phyloP scores from a whole-genome alignment of 2,113 vertebrate genomes.

The Phyllopteryx taeniolatus region DNA sequence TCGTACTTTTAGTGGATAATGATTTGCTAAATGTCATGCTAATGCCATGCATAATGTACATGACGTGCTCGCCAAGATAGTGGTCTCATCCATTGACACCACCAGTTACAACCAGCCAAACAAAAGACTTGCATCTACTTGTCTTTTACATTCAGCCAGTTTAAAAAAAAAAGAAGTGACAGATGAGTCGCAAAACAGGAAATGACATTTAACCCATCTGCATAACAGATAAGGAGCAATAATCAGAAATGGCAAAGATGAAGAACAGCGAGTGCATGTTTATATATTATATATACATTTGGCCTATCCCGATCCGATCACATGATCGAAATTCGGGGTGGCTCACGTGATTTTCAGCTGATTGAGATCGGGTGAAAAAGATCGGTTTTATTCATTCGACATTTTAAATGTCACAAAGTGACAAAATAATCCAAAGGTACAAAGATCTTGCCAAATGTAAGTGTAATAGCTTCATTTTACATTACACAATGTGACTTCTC shows the following conservation, averaged over 20 bases:
- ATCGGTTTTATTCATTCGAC: too few species aligned
- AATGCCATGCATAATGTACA: too few species aligned
- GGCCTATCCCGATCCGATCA: background rate
- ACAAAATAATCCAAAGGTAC: too few species aligned
- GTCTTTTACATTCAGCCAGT: conserved; percentile 49
- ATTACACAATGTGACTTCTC: too few species aligned
- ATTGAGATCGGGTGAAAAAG: too few species aligned
- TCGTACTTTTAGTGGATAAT: too few species aligned
- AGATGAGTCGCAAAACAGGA: conserved; percentile 53
- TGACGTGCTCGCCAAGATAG: too few species aligned
- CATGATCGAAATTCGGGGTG: background rate
- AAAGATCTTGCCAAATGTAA: too few species aligned
- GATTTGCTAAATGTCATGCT: too few species aligned
- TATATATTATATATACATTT: background rate
- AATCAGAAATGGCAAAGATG: conserved; percentile 19
- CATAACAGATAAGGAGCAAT: conserved; percentile 20
- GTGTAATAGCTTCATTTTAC: too few species aligned
- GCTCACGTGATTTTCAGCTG: too few species aligned
- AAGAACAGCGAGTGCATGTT: background rate
- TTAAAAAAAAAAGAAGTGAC: conserved; percentile 62
- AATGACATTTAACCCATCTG: conserved; percentile 61
- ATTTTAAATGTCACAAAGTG: too few species aligned
- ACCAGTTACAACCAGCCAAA: conserved; percentile 27
- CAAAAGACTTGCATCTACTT: conserved; percentile 64
- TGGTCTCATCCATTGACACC: conserved; percentile 1